These are phyloP conservation scores for Centropyge bicolor DNA, from an alignment of 2,797 vertebrate genomes.

Conservation along the genomic window DNA sequence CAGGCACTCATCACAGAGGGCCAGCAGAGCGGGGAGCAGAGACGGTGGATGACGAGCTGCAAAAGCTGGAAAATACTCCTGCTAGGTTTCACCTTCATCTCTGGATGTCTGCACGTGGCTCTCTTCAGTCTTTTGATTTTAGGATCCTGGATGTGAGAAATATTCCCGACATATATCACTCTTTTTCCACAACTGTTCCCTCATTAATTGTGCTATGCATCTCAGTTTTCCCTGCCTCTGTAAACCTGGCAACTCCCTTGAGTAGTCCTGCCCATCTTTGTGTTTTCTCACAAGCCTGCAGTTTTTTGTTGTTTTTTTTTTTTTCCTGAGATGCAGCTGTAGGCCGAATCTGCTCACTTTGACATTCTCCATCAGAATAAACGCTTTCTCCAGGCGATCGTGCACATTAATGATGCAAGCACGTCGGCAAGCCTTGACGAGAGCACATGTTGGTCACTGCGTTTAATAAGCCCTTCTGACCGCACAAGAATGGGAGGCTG, in stretches of 20 bases:
- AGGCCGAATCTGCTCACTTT: conserved; percentile 49
- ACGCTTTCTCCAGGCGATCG: conserved; percentile 46
- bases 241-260: conserved; percentile 23
- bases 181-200: conserved; percentile 2
- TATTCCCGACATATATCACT: conserved; percentile 26
- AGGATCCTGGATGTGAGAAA: conserved; percentile 40
- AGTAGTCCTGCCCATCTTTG: conserved; percentile 35
- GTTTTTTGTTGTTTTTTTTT: not conserved
- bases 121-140: conserved; percentile 49
- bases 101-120: conserved; percentile 38
- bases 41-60: conserved; percentile 46
- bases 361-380: conserved; percentile 37
- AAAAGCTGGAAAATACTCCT: conserved; percentile 51
- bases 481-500: conserved; percentile 43
- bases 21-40: conserved; percentile 56
- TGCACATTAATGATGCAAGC: conserved; percentile 51
- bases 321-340: conserved; percentile 30
- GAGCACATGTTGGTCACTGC: conserved; percentile 37
- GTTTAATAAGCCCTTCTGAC: conserved; percentile 64
- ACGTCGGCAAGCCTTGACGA: conserved; percentile 23
- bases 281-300: conserved; percentile 38
- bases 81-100: conserved; percentile 52
- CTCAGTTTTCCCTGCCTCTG: conserved; percentile 13
- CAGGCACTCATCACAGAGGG: conserved; percentile 83
- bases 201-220: conserved; percentile 26